These are phyloP conservation scores for Ctenopoma multispine DNA, from an alignment of 2,797 vertebrate genomes.

Conservation along the genomic window DNA sequence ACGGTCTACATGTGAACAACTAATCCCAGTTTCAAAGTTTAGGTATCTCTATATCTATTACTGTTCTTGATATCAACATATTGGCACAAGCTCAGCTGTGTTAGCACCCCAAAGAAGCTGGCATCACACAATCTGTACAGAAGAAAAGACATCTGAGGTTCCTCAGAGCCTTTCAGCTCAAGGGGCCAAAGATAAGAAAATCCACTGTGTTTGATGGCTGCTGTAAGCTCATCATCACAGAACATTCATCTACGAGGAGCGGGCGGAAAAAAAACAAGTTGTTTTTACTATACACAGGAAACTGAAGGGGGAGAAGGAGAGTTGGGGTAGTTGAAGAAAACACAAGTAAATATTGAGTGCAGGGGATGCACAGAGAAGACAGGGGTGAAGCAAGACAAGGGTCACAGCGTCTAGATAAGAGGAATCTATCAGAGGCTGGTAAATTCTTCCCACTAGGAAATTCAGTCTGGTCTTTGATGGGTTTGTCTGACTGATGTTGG, in stretches of 20 bases:
- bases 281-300: conserved; percentile 20
- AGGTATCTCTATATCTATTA: conserved; percentile 43
- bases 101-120: conserved; percentile 36
- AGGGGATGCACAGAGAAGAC: conserved; percentile 25
- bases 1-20: conserved; percentile 19
- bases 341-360: conserved; percentile 25
- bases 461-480: conserved; percentile 55
- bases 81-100: conserved; percentile 54
- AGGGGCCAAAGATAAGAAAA: conserved; percentile 61
- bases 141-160: conserved; percentile 46
- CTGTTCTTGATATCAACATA: conserved; percentile 30
- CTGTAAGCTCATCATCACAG: conserved; percentile 53
- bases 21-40: conserved; percentile 33
- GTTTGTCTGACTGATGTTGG: conserved; percentile 51
- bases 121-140: conserved; percentile 48
- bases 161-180: conserved; percentile 58
- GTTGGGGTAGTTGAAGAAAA: conserved; percentile 18
- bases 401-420: conserved; percentile 42
- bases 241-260: conserved; percentile 29
- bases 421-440: conserved; percentile 46
- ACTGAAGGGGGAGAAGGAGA: conserved; percentile 15
- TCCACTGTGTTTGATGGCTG: conserved; percentile 53
- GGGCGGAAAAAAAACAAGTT: conserved; percentile 13
- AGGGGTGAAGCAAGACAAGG: conserved; percentile 38
- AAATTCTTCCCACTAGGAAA: conserved; percentile 48